Percentiles rank a stretch among this genome's conserved stretches.
Conservation (phyloP, 2,888 invertebrate genomes). For the Patella pellucida region DNA sequence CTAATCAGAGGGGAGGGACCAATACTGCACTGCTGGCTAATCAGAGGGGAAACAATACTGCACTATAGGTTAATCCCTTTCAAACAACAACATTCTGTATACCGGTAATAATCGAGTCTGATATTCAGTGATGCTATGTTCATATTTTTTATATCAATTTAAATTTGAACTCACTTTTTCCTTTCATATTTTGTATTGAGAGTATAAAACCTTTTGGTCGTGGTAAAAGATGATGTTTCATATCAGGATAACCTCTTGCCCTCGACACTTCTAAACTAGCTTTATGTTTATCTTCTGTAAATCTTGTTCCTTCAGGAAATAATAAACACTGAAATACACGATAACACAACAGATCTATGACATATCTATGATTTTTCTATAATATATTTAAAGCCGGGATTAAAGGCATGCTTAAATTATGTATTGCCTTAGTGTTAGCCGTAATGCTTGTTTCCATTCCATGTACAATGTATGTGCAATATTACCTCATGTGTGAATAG, state of each 20-base stretch:
- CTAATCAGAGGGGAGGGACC: too few relatives aligned
- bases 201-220: constrained; percentile 94
- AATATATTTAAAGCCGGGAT: not conserved
- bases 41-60: not conserved
- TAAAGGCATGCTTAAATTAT: not conserved
- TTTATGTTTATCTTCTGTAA: constrained; percentile 87
- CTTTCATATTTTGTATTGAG: constrained; percentile 85
- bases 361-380: too few relatives aligned
- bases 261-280: constrained; percentile 89
- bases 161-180: constrained; percentile 61
- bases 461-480: not conserved
- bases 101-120: not conserved
- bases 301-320: constrained; percentile 94
- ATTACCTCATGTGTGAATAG: not conserved
- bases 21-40: too few relatives aligned
- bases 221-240: constrained; percentile 93
- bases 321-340: constrained; percentile 79
- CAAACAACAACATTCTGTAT: not conserved
- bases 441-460: not conserved
- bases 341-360: not conserved
- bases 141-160: too few relatives aligned
- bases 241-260: constrained; percentile 85
- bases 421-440: not conserved
- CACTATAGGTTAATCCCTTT: not conserved
- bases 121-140: too few relatives aligned